Evolutionary conservation across 2,113 vertebrate species (phyloP), one percentile per base, ranked within the genome.

Genomic region (Nesogale talazaci): DNA sequence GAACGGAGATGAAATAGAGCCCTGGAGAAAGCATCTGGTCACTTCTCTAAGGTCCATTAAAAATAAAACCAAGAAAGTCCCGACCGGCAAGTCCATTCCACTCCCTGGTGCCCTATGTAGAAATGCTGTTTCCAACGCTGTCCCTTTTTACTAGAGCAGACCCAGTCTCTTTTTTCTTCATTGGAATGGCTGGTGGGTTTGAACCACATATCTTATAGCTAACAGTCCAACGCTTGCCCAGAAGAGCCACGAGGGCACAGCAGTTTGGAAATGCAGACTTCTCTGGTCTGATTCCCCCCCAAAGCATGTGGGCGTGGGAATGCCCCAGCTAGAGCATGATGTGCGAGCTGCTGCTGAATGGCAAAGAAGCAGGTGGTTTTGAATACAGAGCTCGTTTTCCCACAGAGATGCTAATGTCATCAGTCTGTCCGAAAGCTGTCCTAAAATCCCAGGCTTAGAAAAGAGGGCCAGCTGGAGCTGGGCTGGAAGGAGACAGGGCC

Each of bases 351-450:
- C 46, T 52, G 46, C 10, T 52, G 10, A 12, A 2, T 2, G 5
- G 46, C 46, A 52, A 52, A 52, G 46, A 76, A 95, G 79, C 46
- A 83, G 76, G 96, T 95, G 90, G 89, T 92, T 94, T 96, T 89
- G 86, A 95, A 91, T 80, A 92, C 52, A 22, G 40, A 63, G 67
- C 56, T 94, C 75, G 69, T 85, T 95, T 97, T 95, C 95, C 94
- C 94, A 95, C 80, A 90, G 93, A 96, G 93, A 92, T 70, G 93
- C 91, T 70, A 4, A 38, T 93, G 91, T 95, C 81, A 77, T 94
- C 70, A 85, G 36, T 92, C 75, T 40, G 31, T 85, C 56, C 84
- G 84, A 91, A 86, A 92, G 74, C 93, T 72, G 75, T 90, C 89
- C 63, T 87, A 59, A 94, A 83, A 93, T 90, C 63, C 31, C 89